These are phyloP conservation scores for Cynocephalus volans DNA, from an alignment of 2,113 vertebrate genomes.

Conservation along the genomic window DNA sequence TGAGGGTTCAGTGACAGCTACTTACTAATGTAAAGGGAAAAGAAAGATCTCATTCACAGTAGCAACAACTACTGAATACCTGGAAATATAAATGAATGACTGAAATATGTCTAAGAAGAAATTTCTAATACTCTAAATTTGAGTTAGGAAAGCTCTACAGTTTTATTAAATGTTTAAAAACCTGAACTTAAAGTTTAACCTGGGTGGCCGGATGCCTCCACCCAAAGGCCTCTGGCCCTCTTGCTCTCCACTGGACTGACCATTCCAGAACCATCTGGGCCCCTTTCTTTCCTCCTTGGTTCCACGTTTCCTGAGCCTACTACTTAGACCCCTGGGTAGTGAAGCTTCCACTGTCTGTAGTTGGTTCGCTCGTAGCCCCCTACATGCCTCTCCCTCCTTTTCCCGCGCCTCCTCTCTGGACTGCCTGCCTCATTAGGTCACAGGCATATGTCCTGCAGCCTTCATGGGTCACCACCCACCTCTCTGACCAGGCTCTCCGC, in stretches of 20 bases:
- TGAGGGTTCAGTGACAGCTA: not conserved
- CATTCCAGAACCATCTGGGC: not conserved
- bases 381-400: too few species aligned
- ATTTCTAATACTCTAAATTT: not conserved
- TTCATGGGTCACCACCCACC: not conserved
- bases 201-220: not conserved
- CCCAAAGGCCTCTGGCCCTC: not conserved
- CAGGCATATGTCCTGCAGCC: not conserved
- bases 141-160: not conserved
- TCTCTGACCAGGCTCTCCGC: too few species aligned
- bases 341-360: not conserved
- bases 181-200: not conserved
- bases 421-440: not conserved
- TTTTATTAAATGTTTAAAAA: not conserved
- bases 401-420: not conserved
- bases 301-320: not conserved
- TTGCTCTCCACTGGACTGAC: not conserved
- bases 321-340: not conserved
- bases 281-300: not conserved
- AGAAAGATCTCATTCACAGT: not conserved
- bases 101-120: not conserved
- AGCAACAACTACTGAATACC: not conserved
- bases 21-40: not conserved
- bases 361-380: not conserved
- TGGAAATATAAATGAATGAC: not conserved